Conservation (phyloP, 2,888 invertebrate species). For the Mystacides longicornis region DNA sequence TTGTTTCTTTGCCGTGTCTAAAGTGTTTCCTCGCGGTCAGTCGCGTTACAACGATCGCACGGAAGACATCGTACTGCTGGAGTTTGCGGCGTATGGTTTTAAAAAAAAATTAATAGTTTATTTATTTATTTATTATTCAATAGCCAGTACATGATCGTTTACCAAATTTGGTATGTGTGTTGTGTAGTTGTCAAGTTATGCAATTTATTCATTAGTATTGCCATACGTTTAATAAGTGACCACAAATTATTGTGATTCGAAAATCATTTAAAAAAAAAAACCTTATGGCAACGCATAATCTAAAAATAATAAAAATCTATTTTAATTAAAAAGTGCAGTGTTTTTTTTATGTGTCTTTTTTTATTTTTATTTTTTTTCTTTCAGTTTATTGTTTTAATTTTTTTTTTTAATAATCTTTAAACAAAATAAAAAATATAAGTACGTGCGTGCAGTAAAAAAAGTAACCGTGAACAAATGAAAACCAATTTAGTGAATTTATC, state of each 20-base stretch:
- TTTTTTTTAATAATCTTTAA: too few species aligned
- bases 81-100: conserved; percentile 3
- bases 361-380: background rate
- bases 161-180: conserved; percentile 3
- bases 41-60: conserved; percentile 21
- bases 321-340: background rate
- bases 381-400: too few species aligned
- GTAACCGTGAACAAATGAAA: conserved; percentile 22
- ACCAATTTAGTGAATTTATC: conserved; percentile 14
- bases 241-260: too few species aligned
- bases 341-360: background rate
- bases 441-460: conserved; percentile 13
- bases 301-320: background rate
- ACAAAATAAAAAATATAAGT: background rate
- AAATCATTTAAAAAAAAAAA: too few species aligned
- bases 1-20: conserved; percentile 32
- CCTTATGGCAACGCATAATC: too few species aligned
- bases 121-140: background rate
- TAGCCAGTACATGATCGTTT: background rate
- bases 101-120: background rate
- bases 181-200: conserved; percentile 9
- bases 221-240: too few species aligned
- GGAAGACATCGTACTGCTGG: conserved; percentile 9
- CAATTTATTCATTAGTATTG: conserved; percentile 12
- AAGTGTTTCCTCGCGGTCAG: conserved; percentile 19